Evolutionary conservation across 2,888 invertebrate species (phyloP).

Genomic region (Drosophila acutilabella): DNA sequence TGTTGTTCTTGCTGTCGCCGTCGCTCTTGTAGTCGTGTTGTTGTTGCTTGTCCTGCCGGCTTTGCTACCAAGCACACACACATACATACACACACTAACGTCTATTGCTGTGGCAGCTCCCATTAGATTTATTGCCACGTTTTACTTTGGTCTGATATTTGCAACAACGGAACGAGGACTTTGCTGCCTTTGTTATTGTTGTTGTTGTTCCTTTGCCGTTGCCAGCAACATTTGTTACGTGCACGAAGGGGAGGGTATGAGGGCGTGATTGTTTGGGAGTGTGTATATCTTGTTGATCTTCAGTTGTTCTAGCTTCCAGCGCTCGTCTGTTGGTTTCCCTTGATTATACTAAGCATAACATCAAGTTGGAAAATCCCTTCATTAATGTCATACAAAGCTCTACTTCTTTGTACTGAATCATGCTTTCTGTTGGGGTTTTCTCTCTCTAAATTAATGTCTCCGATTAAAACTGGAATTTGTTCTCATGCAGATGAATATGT

Average conservation of each 20-base stretch:
- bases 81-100: conserved; percentile 22
- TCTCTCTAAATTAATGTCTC: conserved; percentile 33
- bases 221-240: conserved; percentile 56
- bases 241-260: conserved; percentile 9
- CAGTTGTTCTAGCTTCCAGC: conserved; percentile 44
- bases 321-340: conserved; percentile 25
- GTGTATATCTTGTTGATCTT: conserved; percentile 39
- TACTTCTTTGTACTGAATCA: conserved; percentile 27
- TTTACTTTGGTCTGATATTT: conserved; percentile 69
- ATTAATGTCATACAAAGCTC: conserved; percentile 75
- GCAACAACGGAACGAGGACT: conserved; percentile 45
- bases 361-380: conserved; percentile 81
- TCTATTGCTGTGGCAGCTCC: conserved; percentile 61
- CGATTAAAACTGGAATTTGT: conserved; percentile 6
- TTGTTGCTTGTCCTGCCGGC: conserved; percentile 43
- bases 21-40: conserved; percentile 22
- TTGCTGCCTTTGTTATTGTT: conserved; percentile 19
- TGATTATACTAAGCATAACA: conserved; percentile 42
- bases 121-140: conserved; percentile 83
- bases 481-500: conserved; percentile 8
- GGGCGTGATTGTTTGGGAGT: conserved; percentile 34
- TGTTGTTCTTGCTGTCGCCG: conserved; percentile 34
- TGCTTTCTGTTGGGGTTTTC: conserved; percentile 34
- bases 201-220: conserved; percentile 34
- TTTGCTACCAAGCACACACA: conserved; percentile 30